Percentiles rank a stretch among this genome's conserved stretches.
Conservation (phyloP, 2,888 invertebrate species). For the Thumatha senex region DNA sequence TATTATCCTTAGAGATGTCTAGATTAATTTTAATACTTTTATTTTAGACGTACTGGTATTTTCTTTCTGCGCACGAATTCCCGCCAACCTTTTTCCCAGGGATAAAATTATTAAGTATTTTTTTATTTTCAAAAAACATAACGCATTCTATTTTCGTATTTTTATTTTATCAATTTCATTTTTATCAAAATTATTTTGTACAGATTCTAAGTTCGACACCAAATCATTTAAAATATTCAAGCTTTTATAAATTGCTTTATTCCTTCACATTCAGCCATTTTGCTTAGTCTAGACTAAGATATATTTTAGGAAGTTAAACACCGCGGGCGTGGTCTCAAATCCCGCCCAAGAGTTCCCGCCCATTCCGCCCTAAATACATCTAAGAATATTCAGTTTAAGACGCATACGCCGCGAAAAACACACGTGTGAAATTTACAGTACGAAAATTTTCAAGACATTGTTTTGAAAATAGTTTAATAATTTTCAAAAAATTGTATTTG, state of each 20-base stretch:
- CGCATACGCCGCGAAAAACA: neutral
- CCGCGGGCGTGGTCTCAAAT: constrained; percentile 31
- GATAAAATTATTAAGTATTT: neutral
- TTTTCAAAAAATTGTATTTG: neutral
- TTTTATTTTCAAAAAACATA: neutral
- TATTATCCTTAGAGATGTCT: too few relatives aligned
- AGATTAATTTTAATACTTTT: neutral
- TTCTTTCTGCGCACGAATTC: neutral
- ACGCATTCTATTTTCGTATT: neutral
- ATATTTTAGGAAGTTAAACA: constrained; percentile 38
- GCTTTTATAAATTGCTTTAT: too few relatives aligned
- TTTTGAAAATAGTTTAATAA: neutral
- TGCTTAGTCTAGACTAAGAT: constrained; percentile 43
- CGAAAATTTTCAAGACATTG: neutral
- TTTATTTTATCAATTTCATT: neutral
- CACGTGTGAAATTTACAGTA: constrained; percentile 3
- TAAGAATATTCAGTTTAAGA: constrained; percentile 12
- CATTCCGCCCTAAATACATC: constrained; percentile 13
- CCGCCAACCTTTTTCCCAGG: neutral
- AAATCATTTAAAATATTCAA: neutral
- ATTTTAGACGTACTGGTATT: neutral
- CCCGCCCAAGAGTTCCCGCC: constrained; percentile 24
- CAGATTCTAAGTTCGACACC: neutral
- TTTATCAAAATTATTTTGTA: too few relatives aligned
- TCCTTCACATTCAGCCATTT: constrained; percentile 33